A percentile compares a stretch with the other conserved stretches of the same genome.
phyloP scores from a whole-genome alignment of 53 echinoderm and acorn worm genomes.

The Hippasteria phrygiana region DNA sequence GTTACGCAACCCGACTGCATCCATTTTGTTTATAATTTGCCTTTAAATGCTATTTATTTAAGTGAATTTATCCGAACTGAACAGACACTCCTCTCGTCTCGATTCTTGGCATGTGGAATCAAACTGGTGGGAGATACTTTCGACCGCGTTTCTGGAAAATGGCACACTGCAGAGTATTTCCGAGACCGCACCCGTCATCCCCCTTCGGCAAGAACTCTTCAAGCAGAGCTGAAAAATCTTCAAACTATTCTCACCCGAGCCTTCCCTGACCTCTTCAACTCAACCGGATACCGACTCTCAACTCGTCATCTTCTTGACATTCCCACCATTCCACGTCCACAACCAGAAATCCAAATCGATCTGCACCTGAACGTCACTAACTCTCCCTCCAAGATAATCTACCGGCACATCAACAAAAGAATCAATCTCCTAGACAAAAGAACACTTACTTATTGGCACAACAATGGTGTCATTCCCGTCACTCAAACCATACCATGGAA shows the following conservation, averaged over 20 bases:
- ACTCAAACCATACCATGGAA: neutral
- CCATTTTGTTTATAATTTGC: neutral
- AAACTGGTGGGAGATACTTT: neutral
- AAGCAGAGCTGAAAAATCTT: neutral
- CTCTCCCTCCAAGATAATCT: too few species aligned
- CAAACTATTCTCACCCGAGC: neutral
- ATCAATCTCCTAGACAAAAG: neutral
- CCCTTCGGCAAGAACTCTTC: neutral
- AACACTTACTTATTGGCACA: neutral
- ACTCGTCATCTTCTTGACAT: neutral
- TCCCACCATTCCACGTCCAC: neutral
- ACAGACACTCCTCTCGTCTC: neutral
- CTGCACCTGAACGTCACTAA: neutral
- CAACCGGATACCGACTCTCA: neutral
- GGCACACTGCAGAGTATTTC: neutral
- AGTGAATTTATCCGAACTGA: neutral
- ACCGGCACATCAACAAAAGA: too few species aligned
- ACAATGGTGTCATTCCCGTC: neutral
- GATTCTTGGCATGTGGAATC: conserved; percentile 6
- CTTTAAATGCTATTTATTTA: neutral
- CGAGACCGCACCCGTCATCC: neutral
- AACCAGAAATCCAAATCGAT: neutral
- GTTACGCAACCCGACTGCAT: neutral
- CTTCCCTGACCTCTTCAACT: neutral
- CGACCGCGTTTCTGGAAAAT: neutral